Evolutionary conservation across 2,797 vertebrate species (phyloP), one percentile per base, ranked within the genome.

Genomic region (Hydrolagus colliei): DNA sequence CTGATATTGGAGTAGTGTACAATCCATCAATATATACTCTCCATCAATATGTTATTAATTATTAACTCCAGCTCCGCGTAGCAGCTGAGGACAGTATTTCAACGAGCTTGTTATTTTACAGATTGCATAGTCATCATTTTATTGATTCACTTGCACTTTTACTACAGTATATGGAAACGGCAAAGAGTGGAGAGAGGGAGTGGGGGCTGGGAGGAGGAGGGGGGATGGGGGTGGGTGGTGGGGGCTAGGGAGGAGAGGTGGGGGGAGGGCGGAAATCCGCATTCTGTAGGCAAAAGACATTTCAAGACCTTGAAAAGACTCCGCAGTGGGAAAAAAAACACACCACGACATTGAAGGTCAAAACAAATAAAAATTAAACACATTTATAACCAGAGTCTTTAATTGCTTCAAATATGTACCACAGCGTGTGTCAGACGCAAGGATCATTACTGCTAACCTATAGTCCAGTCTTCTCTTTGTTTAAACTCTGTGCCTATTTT

Each of bases 101-200:
- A 90, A 90, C 90, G 87, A 87, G 86, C 89, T 90, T 91, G 91
- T 91, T 92, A 91, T 91, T 93, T 92, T 91, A 92, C 91, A 92
- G 90, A 90, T 91, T 89, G 87, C 88, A n/a, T 71, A 41, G 79
- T 89, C 86, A 89, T 89, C 88, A 87, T 90, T 89, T 91, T 88
- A 91, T 92, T 91, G 90, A 92, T 90, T 90, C 89, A 68, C 86
- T 89, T 87, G 88, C 63, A 86, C 90, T 89, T 87, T 84, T 84
- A 84, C 79, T 84, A 52, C 41, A 52, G 41, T 52, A 63, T 82
- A 82, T 82, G 78, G 78, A 65, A 84, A 71, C 65, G 71, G 79
- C 65, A 20, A 71, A 52, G 32, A 27, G 71, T 41, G 35, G 12
- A 16, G 27, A 20, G 27, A 27, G 27, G 27, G 27, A 27, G 27